Percentiles rank a stretch among this genome's conserved stretches.
phyloP scores from a whole-genome alignment of 2,888 invertebrate genomes.

The Cheilosia urbana region DNA sequence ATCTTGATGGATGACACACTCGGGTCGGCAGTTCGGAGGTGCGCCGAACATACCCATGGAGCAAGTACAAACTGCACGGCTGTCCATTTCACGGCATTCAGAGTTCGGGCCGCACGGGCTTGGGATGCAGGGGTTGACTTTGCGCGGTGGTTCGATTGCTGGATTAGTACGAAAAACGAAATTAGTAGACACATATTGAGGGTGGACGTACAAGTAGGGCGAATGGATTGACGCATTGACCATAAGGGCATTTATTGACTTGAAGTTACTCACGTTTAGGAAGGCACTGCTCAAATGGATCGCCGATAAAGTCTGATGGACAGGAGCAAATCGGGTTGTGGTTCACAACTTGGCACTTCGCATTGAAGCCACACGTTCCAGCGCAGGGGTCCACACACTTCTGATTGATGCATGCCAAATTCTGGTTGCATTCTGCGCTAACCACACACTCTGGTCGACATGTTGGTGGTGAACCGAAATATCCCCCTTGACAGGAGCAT shows the following conservation, averaged over 20 bases:
- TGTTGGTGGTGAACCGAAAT: slow-evolving; percentile 90
- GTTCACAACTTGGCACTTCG: slow-evolving; percentile 90
- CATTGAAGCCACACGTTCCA: slow-evolving; percentile 90
- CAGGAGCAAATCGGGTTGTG: slow-evolving; percentile 93
- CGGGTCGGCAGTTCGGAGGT: slow-evolving; percentile 91
- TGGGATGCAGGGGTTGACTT: slow-evolving; percentile 87
- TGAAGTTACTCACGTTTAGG: slow-evolving; percentile 81
- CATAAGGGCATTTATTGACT: too few relatives aligned
- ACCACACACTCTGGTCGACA: slow-evolving; percentile 92
- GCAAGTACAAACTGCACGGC: slow-evolving; percentile 90
- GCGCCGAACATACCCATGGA: slow-evolving; percentile 89
- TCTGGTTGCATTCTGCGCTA: slow-evolving; percentile 90
- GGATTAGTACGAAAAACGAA: slow-evolving; percentile 64
- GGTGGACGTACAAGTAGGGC: not conserved
- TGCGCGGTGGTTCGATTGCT: slow-evolving; percentile 84
- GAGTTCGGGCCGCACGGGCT: slow-evolving; percentile 91
- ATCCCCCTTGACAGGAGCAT: slow-evolving; percentile 90
- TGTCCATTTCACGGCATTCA: slow-evolving; percentile 88
- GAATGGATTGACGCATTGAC: too few relatives aligned
- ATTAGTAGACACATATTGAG: not conserved
- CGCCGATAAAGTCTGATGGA: slow-evolving; percentile 88
- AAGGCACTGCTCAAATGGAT: slow-evolving; percentile 90
- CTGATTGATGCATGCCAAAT: slow-evolving; percentile 90
- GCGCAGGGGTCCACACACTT: slow-evolving; percentile 91
- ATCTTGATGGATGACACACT: slow-evolving; percentile 90